Evolutionary conservation across 2,113 vertebrate genomes (phyloP).

Genomic region (Callopanchax toddi): DNA sequence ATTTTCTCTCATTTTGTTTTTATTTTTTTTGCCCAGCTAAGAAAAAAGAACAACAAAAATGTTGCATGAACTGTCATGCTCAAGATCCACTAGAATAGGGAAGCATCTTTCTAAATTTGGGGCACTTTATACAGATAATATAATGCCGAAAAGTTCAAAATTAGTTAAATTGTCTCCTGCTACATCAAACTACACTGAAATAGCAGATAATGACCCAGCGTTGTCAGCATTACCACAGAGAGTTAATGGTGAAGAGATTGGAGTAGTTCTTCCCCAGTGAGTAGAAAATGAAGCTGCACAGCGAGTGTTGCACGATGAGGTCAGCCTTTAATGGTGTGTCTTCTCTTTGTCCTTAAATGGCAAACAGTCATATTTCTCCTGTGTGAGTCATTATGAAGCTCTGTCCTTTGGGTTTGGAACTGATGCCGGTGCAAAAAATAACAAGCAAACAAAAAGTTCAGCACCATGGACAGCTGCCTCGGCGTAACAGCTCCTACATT

Average conservation of each 20-base stretch:
- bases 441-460: constrained; percentile 3
- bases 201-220: neutral
- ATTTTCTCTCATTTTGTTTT: too few relatives aligned
- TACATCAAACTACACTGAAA: neutral
- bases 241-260: neutral
- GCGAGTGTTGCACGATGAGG: neutral
- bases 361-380: constrained; percentile 25
- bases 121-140: too few relatives aligned
- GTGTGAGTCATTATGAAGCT: constrained; percentile 34
- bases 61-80: too few relatives aligned
- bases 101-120: too few relatives aligned
- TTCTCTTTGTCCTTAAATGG: constrained; percentile 26
- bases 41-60: too few relatives aligned
- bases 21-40: too few relatives aligned
- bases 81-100: too few relatives aligned
- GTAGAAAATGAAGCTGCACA: constrained; percentile 2
- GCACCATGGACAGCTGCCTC: constrained; percentile 28
- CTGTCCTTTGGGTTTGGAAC: neutral
- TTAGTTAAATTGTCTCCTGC: neutral
- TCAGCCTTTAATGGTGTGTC: constrained; percentile 25
- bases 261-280: neutral
- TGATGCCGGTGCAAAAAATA: constrained; percentile 15
- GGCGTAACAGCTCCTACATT: too few relatives aligned
- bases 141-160: too few relatives aligned
- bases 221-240: neutral